Conservation (phyloP, 2,888 invertebrate species). For the Chrysolina oricalcia region DNA sequence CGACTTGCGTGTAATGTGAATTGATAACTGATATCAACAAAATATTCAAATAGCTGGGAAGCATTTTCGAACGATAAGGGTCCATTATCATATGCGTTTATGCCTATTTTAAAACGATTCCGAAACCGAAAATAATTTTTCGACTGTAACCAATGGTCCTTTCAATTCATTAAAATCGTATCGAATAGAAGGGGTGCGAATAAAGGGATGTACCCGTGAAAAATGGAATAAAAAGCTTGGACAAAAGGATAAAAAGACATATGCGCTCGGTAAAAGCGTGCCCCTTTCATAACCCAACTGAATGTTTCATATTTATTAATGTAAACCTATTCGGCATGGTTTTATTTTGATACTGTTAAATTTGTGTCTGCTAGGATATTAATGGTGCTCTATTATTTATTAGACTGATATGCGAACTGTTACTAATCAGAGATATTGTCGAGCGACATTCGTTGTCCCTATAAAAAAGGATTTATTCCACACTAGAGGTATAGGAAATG, state of each 20-base stretch:
- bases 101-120: conserved; percentile 37
- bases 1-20: conserved; percentile 8
- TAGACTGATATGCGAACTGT: conserved; percentile 38
- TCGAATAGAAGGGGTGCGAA: conserved; percentile 61
- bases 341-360: conserved; percentile 43
- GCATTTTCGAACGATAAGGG: not conserved
- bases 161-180: conserved; percentile 59
- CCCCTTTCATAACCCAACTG: conserved; percentile 37
- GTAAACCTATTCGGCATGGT: conserved; percentile 54
- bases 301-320: conserved; percentile 58
- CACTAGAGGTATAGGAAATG: not conserved
- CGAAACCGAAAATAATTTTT: conserved; percentile 53
- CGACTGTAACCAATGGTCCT: conserved; percentile 56
- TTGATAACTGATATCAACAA: conserved; percentile 10
- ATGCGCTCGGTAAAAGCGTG: conserved; percentile 45
- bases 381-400: conserved; percentile 43
- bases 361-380: conserved; percentile 42
- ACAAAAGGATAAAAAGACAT: conserved; percentile 51
- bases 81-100: conserved; percentile 16
- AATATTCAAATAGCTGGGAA: conserved; percentile 19
- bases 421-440: conserved; percentile 35
- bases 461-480: not conserved
- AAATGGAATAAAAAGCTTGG: conserved; percentile 56
- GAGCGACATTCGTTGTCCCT: not conserved
- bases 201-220: conserved; percentile 62